Percentiles rank a stretch among this genome's conserved stretches.
Evolutionary conservation across 2,888 invertebrate genomes (phyloP).

Genomic region (Latrodectus elegans): DNA sequence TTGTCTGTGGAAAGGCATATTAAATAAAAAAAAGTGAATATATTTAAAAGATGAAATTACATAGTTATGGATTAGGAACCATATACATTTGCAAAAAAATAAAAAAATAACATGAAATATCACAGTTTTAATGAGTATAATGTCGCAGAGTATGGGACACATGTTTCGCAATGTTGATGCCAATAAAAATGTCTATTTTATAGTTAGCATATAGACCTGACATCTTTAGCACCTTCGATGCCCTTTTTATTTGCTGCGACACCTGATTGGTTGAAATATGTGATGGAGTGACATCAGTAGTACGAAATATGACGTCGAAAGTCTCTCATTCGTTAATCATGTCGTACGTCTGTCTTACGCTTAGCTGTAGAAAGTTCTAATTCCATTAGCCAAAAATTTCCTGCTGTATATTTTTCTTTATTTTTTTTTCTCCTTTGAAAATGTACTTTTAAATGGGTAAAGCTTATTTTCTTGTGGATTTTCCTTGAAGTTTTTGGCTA

Average conservation of each 20-base stretch:
- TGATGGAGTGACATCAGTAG: slow-evolving; percentile 46
- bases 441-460: slow-evolving; percentile 45
- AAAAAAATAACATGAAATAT: too few species aligned
- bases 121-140: too few species aligned
- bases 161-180: not conserved
- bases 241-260: slow-evolving; percentile 9
- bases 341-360: slow-evolving; percentile 21
- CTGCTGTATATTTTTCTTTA: slow-evolving; percentile 35
- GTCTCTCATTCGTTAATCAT: slow-evolving; percentile 11
- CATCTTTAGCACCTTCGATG: slow-evolving; percentile 45
- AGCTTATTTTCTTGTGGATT: slow-evolving; percentile 41
- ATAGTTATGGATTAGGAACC: too few species aligned
- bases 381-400: slow-evolving; percentile 46
- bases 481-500: slow-evolving; percentile 58
- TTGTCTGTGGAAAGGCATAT: too few species aligned
- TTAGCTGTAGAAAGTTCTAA: slow-evolving; percentile 41
- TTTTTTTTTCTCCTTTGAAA: slow-evolving; percentile 27
- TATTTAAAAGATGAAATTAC: too few species aligned
- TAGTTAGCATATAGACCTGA: slow-evolving; percentile 19
- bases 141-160: not conserved
- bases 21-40: too few species aligned
- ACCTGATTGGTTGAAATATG: slow-evolving; percentile 45
- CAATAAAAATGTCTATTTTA: not conserved
- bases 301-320: slow-evolving; percentile 29
- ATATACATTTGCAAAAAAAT: too few species aligned